These are phyloP conservation scores for Nyctereutes procyonoides DNA, from an alignment of 2,113 vertebrate genomes.

Conservation along the genomic window DNA sequence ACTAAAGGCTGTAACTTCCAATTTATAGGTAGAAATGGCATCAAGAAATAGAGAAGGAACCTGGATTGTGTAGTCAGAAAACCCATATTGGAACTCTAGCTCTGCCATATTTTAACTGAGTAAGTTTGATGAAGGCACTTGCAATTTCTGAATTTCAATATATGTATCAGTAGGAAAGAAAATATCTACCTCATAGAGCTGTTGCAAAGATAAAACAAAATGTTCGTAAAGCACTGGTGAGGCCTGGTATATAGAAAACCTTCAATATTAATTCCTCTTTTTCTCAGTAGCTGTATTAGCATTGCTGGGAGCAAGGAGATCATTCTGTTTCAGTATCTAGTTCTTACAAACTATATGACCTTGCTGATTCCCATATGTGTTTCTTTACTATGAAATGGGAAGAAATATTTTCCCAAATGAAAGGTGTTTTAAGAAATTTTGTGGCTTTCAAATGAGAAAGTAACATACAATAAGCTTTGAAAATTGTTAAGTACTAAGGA, in stretches of 20 bases:
- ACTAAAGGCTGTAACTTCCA: not conserved
- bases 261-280: not conserved
- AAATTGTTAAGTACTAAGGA: not conserved
- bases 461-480: not conserved
- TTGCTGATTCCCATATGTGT: not conserved
- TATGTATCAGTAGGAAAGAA: not conserved
- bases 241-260: not conserved
- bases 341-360: not conserved
- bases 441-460: constrained; percentile 42
- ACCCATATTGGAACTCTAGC: not conserved
- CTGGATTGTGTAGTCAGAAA: not conserved
- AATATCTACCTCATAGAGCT: not conserved
- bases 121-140: not conserved
- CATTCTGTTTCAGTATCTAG: not conserved
- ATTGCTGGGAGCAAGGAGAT: not conserved
- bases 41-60: not conserved
- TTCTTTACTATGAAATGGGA: not conserved
- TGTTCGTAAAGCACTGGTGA: constrained; percentile 28
- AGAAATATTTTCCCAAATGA: not conserved
- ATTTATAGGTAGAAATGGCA: not conserved
- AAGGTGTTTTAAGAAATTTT: constrained; percentile 18
- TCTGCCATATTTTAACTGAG: not conserved
- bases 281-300: not conserved
- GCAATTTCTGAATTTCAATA: not conserved
- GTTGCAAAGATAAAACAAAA: not conserved